A percentile compares a stretch with the other conserved stretches of the same genome.
These are phyloP conservation scores for Lycodopsis pacificus DNA, from an alignment of 2,797 vertebrate species.

Conservation along the genomic window DNA sequence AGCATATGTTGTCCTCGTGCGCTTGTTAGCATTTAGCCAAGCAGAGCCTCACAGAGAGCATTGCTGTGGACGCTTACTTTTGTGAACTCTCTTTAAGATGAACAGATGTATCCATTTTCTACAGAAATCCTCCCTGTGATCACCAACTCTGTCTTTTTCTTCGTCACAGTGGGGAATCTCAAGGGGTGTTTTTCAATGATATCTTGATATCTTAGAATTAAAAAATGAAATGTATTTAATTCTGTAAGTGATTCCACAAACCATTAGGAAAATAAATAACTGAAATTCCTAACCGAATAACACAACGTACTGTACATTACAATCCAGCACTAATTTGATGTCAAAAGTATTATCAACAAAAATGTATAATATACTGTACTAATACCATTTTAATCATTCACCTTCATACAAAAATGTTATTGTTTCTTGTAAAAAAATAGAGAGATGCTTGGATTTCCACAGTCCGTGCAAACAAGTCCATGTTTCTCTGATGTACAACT, in stretches of 20 bases:
- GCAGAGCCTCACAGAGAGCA: not conserved
- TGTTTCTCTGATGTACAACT: conserved; percentile 13
- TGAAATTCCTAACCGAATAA: not conserved
- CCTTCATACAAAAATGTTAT: not conserved
- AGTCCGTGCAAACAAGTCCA: not conserved
- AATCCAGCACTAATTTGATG: not conserved
- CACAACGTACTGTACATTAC: not conserved
- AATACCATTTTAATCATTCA: not conserved
- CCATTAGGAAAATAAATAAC: not conserved
- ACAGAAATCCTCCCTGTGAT: not conserved
- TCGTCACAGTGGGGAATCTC: not conserved
- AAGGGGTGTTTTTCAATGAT: not conserved
- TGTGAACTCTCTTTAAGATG: not conserved
- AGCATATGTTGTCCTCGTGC: not conserved
- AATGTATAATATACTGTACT: not conserved
- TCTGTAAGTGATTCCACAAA: not conserved
- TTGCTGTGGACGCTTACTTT: not conserved
- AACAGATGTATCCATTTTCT: not conserved
- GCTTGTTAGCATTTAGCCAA: not conserved
- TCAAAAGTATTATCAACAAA: not conserved
- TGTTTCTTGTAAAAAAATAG: not conserved
- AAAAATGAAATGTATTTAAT: not conserved
- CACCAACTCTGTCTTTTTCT: not conserved
- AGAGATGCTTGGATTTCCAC: not conserved
- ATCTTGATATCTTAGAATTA: not conserved